These are phyloP conservation scores for Hyperopisus bebe DNA, from an alignment of 2,113 vertebrate species.

Conservation along the genomic window DNA sequence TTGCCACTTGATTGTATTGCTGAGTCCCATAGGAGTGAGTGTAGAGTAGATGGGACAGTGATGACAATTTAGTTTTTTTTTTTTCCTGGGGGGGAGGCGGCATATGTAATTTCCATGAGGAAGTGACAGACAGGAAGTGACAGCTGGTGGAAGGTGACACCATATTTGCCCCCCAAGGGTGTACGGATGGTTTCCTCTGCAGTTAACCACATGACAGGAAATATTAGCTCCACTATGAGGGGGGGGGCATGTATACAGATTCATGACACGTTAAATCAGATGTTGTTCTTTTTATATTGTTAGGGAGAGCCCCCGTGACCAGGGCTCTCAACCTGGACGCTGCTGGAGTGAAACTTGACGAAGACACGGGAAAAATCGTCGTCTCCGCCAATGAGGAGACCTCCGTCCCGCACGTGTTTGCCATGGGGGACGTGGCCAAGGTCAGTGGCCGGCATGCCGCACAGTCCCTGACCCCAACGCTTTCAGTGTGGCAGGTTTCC, in stretches of 20 bases:
- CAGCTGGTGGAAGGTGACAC: conserved; percentile 55
- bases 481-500: not conserved
- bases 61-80: conserved; percentile 54
- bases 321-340: conserved; percentile 66
- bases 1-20: conserved; percentile 71
- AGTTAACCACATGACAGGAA: conserved; percentile 15
- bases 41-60: not conserved
- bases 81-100: conserved; percentile 56
- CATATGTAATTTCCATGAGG: conserved; percentile 70
- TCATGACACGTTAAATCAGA: not conserved
- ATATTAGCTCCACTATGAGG: not conserved
- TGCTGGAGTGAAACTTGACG: conserved; percentile 64
- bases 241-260: not conserved
- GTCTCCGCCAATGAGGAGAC: conserved; percentile 73
- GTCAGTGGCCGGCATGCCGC: conserved; percentile 44
- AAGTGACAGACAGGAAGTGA: conserved; percentile 56
- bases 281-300: conserved; percentile 27
- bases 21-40: conserved; percentile 25
- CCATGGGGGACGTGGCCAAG: conserved; percentile 83
- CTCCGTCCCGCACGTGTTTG: conserved; percentile 78
- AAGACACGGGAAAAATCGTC: conserved; percentile 74
- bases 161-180: conserved; percentile 39
- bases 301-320: conserved; percentile 79
- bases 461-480: no score
- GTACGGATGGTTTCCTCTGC: conserved; percentile 37